Conservation (phyloP, 1,140 invertebrate genomes). For the Ephestia elutella region DNA sequence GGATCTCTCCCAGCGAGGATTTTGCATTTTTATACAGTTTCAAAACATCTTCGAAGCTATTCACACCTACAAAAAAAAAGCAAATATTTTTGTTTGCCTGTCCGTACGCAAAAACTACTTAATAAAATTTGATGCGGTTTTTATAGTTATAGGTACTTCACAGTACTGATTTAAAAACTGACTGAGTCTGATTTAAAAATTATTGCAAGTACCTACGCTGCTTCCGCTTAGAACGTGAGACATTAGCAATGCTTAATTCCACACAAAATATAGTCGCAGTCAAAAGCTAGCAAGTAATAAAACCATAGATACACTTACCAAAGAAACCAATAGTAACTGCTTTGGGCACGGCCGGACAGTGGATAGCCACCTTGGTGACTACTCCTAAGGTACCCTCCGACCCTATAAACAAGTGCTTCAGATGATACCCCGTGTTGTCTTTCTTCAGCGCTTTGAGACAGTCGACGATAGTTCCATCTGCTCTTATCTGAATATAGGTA, state of each 20-base stretch:
- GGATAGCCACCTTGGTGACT: slow-evolving; percentile 93
- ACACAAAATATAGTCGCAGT: no score
- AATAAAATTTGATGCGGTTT: no score
- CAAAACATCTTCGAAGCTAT: slow-evolving; percentile 85
- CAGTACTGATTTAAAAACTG: no score
- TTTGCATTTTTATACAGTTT: slow-evolving; percentile 83
- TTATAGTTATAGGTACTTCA: no score
- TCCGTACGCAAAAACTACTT: no score
- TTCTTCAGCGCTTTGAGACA: slow-evolving; percentile 91
- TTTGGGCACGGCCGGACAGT: slow-evolving; percentile 88
- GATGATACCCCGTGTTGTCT: slow-evolving; percentile 97
- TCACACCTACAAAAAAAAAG: slow-evolving; percentile 77
- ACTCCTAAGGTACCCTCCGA: slow-evolving; percentile 97
- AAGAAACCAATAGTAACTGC: slow-evolving; percentile 90
- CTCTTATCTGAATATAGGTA: slow-evolving; percentile 85
- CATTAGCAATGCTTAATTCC: no score
- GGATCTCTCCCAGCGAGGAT: slow-evolving; percentile 86
- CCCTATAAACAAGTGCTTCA: slow-evolving; percentile 98
- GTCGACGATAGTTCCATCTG: slow-evolving; percentile 91
- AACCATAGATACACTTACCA: slow-evolving; percentile 42
- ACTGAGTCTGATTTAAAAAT: no score
- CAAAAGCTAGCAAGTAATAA: background rate
- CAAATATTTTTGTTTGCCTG: no score
- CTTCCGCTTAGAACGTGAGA: no score
- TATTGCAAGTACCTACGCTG: no score